Conservation (phyloP, 2,888 invertebrate species). For the Sipunculus nudus region DNA sequence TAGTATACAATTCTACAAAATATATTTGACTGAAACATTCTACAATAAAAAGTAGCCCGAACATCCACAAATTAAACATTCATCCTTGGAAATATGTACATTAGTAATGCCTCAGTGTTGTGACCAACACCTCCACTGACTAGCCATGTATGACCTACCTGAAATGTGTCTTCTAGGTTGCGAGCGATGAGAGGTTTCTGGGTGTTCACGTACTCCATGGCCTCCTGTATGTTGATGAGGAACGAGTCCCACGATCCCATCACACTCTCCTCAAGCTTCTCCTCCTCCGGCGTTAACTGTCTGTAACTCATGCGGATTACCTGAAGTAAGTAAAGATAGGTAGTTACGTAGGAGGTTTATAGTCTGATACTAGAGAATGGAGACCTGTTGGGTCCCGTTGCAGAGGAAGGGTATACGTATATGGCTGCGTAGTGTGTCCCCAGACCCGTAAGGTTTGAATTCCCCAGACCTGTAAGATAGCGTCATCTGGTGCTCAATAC, state of each 20-base stretch:
- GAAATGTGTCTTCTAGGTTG: conserved; percentile 47
- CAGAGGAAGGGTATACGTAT: not conserved
- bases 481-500: too few relatives aligned
- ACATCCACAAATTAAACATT: too few relatives aligned
- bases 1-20: too few relatives aligned
- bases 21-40: too few relatives aligned
- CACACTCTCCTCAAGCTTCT: conserved; percentile 57
- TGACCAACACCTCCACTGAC: too few relatives aligned
- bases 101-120: too few relatives aligned
- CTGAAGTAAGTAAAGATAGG: conserved; percentile 35
- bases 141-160: conserved; percentile 45
- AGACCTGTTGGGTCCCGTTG: not conserved
- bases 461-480: too few relatives aligned
- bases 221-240: conserved; percentile 61
- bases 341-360: not conserved
- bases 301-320: conserved; percentile 62
- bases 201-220: conserved; percentile 62
- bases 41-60: too few relatives aligned
- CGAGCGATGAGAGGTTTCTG: conserved; percentile 63
- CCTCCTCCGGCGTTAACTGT: conserved; percentile 59
- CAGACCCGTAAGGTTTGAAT: too few relatives aligned
- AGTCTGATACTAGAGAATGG: not conserved
- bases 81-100: too few relatives aligned
- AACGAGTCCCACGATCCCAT: conserved; percentile 60
- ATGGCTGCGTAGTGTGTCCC: too few relatives aligned